Evolutionary conservation across 2,888 invertebrate genomes (phyloP), one percentile per base, ranked within the genome.

Genomic region (Agrilus mali): DNA sequence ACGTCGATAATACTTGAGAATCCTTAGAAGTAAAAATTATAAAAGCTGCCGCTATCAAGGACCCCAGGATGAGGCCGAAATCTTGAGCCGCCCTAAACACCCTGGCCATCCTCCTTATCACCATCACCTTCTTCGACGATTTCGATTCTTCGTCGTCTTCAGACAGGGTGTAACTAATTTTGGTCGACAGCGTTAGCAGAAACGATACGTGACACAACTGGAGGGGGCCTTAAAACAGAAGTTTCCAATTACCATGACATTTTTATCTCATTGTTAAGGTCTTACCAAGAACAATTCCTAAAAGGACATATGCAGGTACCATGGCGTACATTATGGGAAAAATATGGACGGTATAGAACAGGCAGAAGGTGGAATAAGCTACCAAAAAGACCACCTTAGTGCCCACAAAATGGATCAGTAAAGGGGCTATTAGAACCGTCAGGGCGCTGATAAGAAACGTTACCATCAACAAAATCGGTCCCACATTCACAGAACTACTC

Each of bases 391-490:
- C 59, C 27, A 68, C 53, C 34, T 71, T 71, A 7, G 72, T 68
- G 7, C 75, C 75, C 8, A 73, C 58, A 50, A 69, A 70, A 14
- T 73, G 70, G 1, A 75, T 66, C 31, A 78, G 53, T 7, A 69
- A 66, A 1, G 74, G 73, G 3, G 74, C 70, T 15, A 69, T 52
- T 57, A 70, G 66, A 50, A 61, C 73, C 33, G 77, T 74, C 1
- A 74, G 54, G 0, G 81, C 77, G 2, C 80, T 79, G 22, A 76
- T 62, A 1, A 75, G 59, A 55, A 80, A 80, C 59, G 80, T 72
- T 8, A 72, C 61, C 1, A 79, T 73, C 10, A 83, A 66, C 2
- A 83, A 69, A 40, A 80, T 60, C 0, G 82, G 78, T 0, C 83
- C 83, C 15, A 57, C 48, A 45, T 56, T 56, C 42, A 54, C 55